A percentile compares a stretch with the other conserved stretches of the same genome.
Conservation (phyloP, 2,797 vertebrate species). For the Sebastes taczanowskii region DNA sequence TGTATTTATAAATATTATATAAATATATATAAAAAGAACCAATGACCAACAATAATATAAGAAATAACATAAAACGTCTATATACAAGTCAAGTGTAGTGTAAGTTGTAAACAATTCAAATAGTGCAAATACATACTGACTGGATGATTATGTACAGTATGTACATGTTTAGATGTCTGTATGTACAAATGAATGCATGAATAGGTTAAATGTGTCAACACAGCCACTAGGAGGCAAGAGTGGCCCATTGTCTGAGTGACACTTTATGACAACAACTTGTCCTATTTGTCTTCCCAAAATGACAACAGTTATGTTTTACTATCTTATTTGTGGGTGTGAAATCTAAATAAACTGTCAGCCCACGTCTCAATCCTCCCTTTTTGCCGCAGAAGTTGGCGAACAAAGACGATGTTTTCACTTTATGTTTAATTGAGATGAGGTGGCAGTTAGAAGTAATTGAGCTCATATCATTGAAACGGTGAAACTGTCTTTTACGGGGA, state of each 20-base stretch:
- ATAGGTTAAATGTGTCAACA: slow-evolving; percentile 5
- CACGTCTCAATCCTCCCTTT: neutral
- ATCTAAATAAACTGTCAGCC: neutral
- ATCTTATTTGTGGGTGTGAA: neutral
- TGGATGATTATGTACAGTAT: too few species aligned
- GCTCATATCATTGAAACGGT: slow-evolving; percentile 75
- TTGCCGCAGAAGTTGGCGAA: slow-evolving; percentile 34
- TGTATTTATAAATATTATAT: too few species aligned
- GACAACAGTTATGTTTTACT: neutral
- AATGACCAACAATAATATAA: too few species aligned
- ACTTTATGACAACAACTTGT: neutral
- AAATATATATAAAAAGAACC: too few species aligned
- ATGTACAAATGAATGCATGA: neutral
- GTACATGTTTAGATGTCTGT: too few species aligned
- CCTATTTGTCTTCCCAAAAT: neutral
- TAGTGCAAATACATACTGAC: too few species aligned
- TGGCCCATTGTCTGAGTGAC: slow-evolving; percentile 2
- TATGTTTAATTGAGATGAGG: slow-evolving; percentile 55
- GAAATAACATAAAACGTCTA: too few species aligned
- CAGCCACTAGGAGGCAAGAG: slow-evolving; percentile 67
- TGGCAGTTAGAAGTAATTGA: slow-evolving; percentile 72
- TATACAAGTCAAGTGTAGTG: too few species aligned
- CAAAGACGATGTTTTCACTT: neutral
- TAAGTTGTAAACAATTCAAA: too few species aligned
- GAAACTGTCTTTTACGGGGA: slow-evolving; percentile 51